A percentile compares a stretch with the other conserved stretches of the same genome.
These are phyloP conservation scores for Cardinalis cardinalis DNA, from an alignment of 2,113 vertebrate species.

Conservation along the genomic window DNA sequence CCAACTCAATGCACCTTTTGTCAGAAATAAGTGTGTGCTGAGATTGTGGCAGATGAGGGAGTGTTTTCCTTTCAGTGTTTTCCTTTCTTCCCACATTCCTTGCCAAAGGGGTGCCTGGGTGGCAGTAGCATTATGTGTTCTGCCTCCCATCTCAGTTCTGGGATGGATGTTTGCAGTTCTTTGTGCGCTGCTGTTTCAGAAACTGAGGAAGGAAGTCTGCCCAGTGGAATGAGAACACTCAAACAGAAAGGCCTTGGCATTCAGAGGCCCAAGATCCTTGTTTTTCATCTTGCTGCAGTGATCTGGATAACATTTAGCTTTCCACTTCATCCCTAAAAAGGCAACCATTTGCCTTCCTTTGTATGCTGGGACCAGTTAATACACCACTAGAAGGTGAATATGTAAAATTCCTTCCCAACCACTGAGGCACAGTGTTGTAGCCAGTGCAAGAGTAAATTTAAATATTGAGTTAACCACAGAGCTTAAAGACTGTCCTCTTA, in stretches of 20 bases:
- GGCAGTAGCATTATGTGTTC: neutral
- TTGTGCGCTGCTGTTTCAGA: neutral
- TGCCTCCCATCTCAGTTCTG: neutral
- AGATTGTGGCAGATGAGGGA: neutral
- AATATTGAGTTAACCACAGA: neutral
- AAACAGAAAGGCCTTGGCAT: neutral
- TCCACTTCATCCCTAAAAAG: neutral
- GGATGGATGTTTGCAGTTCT: neutral
- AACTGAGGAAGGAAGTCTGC: neutral
- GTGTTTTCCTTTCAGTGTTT: neutral
- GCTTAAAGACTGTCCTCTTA: neutral
- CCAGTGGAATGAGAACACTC: neutral
- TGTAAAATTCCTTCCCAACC: neutral
- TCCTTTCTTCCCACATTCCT: neutral
- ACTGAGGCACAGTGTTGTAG: neutral
- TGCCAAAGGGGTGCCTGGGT: neutral
- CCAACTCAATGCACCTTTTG: neutral
- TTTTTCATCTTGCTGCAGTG: neutral
- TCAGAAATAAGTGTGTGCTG: neutral
- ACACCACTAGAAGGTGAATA: neutral
- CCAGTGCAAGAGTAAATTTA: neutral
- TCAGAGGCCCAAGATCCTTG: neutral
- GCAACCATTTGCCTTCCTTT: neutral
- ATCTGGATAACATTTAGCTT: neutral
- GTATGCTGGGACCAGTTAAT: neutral